Base-by-base conservation (phyloP, 2,113 vertebrate genomes). In the Zootoca vivipara region DNA sequence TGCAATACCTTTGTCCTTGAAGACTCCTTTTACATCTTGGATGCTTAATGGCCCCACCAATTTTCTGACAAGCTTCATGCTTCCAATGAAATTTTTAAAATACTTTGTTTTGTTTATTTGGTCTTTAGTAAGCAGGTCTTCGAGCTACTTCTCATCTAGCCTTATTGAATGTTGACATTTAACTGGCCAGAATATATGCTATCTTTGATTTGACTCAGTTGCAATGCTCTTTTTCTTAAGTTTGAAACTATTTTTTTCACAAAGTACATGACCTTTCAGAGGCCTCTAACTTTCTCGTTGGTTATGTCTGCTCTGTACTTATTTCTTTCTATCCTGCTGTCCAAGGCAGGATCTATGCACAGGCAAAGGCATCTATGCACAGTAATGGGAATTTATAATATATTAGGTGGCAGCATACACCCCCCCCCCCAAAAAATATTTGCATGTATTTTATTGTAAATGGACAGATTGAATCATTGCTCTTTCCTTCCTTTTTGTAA, bases 21-120 rank as follows among this genome's bases (percentile, higher is more conserved):
- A 15, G 22, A 52, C 22, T 75, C 81, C 81, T 88, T 83, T 88
- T 77, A 83, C 42, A 67, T 78, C 80, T 88, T 38, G 26, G 74
- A 83, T 88, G 72, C 78, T 83, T 83, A 83, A 88, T 88, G 62
- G 74, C 5, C 40, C n/a, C 52, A 88, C 80, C 62, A 78, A 52
- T 83, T 77, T 20, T 69, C 72, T 83, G 80, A 83, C 80, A 67
- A 88, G 40, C 58, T 77, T 77, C 80, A 75, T 83, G 58, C 72
- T 83, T 75, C 24, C 87, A 82, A 69, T 65, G 72, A 77, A 26
- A 67, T 8, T 67, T 33, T 77, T 3, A 77, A 83, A 88, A 81
- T 22, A 77, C 15, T 69, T 88, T 20, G 16, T 83, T 77, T 69
- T 83, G 80, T 83, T 88, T 78, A 77, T 52, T 83, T 77, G 79